A percentile compares a stretch with the other conserved stretches of the same genome.
Conservation (phyloP, 2,113 vertebrate genomes). For the Channa argus region DNA sequence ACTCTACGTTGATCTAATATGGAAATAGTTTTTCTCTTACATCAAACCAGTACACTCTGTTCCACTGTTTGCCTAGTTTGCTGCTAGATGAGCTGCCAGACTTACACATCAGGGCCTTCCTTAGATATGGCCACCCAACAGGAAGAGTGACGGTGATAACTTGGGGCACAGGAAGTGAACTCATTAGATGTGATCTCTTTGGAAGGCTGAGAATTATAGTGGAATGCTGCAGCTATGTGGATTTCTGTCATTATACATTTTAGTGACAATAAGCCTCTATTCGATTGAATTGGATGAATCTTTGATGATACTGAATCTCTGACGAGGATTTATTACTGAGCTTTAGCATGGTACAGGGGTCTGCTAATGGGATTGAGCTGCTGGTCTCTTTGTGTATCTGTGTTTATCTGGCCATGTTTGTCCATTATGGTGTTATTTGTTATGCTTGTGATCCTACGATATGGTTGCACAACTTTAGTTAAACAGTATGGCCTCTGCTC, state of each 20-base stretch:
- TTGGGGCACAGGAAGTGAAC: slow-evolving; percentile 58
- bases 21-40: slow-evolving; percentile 2
- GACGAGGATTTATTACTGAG: slow-evolving; percentile 10
- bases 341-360: neutral
- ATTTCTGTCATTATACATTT: slow-evolving; percentile 23
- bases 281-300: slow-evolving; percentile 28
- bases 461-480: slow-evolving; percentile 39
- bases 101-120: slow-evolving; percentile 15
- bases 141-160: slow-evolving; percentile 70
- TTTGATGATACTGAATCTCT: slow-evolving; percentile 4
- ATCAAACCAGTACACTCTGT: neutral
- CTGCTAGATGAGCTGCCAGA: neutral
- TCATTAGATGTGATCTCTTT: slow-evolving; percentile 29
- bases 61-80: slow-evolving; percentile 15
- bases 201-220: slow-evolving; percentile 40
- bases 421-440: slow-evolving; percentile 22
- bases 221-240: slow-evolving; percentile 45
- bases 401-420: slow-evolving; percentile 26
- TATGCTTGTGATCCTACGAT: slow-evolving; percentile 42
- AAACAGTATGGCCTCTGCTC: slow-evolving; percentile 12
- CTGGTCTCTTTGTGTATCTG: slow-evolving; percentile 21
- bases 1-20: no score
- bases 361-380: neutral
- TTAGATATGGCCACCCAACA: slow-evolving; percentile 57
- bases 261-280: slow-evolving; percentile 31